These are phyloP conservation scores for Cyprinodon variegatus DNA, from an alignment of 2,113 vertebrate genomes.

Conservation along the genomic window DNA sequence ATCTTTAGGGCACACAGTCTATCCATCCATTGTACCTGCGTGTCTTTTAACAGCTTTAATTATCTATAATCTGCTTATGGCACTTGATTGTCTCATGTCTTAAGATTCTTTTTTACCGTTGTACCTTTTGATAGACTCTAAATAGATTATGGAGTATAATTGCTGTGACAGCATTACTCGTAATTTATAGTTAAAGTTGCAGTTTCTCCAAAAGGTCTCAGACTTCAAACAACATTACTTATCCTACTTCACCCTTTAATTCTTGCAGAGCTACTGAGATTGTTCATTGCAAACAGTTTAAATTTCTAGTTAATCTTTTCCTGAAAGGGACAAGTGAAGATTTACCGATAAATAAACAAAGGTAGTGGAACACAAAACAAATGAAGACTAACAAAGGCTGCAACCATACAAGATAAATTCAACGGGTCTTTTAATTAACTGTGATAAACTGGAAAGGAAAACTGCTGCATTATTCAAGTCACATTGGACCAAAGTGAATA, in stretches of 20 bases:
- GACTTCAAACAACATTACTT: slow-evolving; percentile 16
- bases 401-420: slow-evolving; percentile 5
- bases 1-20: too few species aligned
- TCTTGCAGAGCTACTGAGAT: slow-evolving; percentile 13
- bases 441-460: slow-evolving; percentile 21
- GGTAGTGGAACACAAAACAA: slow-evolving; percentile 28
- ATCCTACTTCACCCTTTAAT: slow-evolving; percentile 18
- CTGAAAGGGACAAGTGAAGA: slow-evolving; percentile 7
- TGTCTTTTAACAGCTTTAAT: too few species aligned
- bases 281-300: slow-evolving; percentile 13
- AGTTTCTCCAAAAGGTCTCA: slow-evolving; percentile 11
- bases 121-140: too few species aligned
- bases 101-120: too few species aligned
- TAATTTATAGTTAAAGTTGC: slow-evolving; percentile 28
- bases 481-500: slow-evolving; percentile 29
- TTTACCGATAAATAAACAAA: slow-evolving; percentile 12
- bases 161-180: background rate
- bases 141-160: too few species aligned
- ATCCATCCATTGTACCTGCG: too few species aligned
- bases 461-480: slow-evolving; percentile 39
- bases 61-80: background rate
- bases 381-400: slow-evolving; percentile 14
- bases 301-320: slow-evolving; percentile 20
- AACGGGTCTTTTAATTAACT: slow-evolving; percentile 41
- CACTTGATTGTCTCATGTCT: background rate